Conservation (phyloP, 2,888 invertebrate species). For the Cotesia congregata region DNA sequence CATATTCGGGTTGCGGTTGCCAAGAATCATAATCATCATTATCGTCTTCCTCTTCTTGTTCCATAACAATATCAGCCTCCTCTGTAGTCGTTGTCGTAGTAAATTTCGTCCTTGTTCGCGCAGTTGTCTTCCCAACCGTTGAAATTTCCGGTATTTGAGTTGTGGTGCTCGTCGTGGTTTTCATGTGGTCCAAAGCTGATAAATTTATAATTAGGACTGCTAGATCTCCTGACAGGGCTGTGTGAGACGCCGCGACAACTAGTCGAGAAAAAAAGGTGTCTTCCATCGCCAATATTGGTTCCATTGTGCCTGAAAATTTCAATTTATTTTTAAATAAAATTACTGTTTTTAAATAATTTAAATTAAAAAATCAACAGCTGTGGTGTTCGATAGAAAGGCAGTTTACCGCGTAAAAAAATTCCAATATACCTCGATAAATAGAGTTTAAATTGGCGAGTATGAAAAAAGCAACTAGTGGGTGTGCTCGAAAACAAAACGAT, state of each 20-base stretch:
- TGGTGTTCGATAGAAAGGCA: neutral
- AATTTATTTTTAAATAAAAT: conserved; percentile 4
- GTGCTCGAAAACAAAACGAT: conserved; percentile 2
- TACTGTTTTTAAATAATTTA: neutral
- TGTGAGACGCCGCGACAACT: conserved; percentile 82
- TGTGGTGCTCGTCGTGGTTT: conserved; percentile 57
- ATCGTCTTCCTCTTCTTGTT: conserved; percentile 47
- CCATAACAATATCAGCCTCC: conserved; percentile 49
- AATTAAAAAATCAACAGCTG: neutral
- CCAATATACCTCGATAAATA: neutral
- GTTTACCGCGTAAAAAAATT: neutral
- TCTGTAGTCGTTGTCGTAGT: conserved; percentile 46
- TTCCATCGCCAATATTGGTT: conserved; percentile 54
- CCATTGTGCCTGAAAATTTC: conserved; percentile 52
- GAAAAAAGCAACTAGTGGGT: conserved; percentile 19
- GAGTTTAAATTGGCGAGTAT: neutral
- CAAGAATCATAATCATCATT: conserved; percentile 37
- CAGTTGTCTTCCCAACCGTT: conserved; percentile 61
- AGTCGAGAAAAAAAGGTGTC: conserved; percentile 69
- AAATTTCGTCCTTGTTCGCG: conserved; percentile 43
- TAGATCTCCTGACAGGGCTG: conserved; percentile 85
- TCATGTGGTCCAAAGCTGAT: conserved; percentile 47
- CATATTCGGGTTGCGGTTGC: conserved; percentile 38
- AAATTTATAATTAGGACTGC: conserved; percentile 77
- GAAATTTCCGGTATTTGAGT: conserved; percentile 60